Base-by-base conservation (phyloP, 1,140 invertebrate species). In the Penaeus indicus region DNA sequence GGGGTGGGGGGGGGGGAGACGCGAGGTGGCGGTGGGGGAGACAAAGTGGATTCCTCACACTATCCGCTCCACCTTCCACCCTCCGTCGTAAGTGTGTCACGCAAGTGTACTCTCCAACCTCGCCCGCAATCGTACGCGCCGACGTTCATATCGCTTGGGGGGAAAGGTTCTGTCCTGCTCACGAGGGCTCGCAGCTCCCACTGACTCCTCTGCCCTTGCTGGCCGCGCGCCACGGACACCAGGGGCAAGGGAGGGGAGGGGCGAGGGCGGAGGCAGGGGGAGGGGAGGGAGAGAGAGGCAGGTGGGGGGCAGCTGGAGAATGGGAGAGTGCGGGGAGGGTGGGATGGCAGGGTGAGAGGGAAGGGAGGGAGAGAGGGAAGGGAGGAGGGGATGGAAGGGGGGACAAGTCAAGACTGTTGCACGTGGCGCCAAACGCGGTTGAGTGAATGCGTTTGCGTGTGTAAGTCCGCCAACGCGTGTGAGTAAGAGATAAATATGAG, bases 111-210 rank as follows among this genome's bases (percentile, higher is more conserved):
- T 22, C 21, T 27, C 27, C 32, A 42, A 47, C 63, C 67, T 69
- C 22, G 60, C 42, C 27, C 80, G 47, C 54, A 85, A 22, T 79
- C 61, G 67, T 22, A 61, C 78, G 8, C 7, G 80, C 42, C 25
- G 27, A 5, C 25, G 47, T 21, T 60, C 85, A 80, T 81, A 87
- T 80, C 78, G 85, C 47, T 54, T 18, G 25, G 25, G 32, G 21
- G 32, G 81, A 47, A 7, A 16, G 21, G 18, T 60, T 7, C 32
- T 22, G 22, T 87, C 85, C 85, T 87, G 78, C 62, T 67, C 78
- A 87, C 85, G 64, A 81, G 63, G 38, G 54, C 63, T 87, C 78
- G 38, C 78, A 54, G 72, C 78, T 25, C 54, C 25, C 63, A 87
- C 85, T 87, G 85, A 69, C 85, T 54, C 16, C 78, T 8, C 32